phyloP scores from a whole-genome alignment of 2,888 invertebrate genomes.

The Nymphalis polychloros region DNA sequence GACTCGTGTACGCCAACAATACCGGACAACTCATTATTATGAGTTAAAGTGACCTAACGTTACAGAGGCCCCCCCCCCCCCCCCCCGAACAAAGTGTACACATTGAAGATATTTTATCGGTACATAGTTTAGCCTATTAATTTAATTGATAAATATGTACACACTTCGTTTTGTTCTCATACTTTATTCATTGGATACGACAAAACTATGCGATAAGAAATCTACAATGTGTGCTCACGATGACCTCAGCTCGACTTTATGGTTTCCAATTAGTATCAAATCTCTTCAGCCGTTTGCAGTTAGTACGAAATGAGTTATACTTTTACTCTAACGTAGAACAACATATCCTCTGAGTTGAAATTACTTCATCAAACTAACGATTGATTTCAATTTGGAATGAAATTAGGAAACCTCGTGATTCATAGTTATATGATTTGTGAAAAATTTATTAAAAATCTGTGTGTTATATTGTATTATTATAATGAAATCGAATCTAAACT shows the following conservation, averaged over 20 bases:
- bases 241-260: not conserved
- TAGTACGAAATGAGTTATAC: not conserved
- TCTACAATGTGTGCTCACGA: not conserved
- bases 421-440: not conserved
- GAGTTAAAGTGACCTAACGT: conserved; percentile 62
- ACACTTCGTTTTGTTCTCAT: not conserved
- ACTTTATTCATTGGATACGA: not conserved
- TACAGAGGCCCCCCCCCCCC: too few species aligned
- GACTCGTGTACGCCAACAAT: conserved; percentile 92
- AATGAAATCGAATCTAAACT: not conserved
- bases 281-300: not conserved
- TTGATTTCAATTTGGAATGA: not conserved
- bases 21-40: conserved; percentile 89
- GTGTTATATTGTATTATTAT: not conserved
- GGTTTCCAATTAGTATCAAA: not conserved
- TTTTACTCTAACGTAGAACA: not conserved
- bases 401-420: not conserved
- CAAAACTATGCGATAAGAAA: not conserved
- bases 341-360: not conserved
- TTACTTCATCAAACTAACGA: not conserved
- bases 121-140: not conserved
- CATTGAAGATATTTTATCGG: too few species aligned
- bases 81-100: too few species aligned
- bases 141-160: not conserved
- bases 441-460: not conserved